Percentiles rank a stretch among this genome's conserved stretches.
These are phyloP conservation scores for Pristionchus arcanus DNA, from an alignment of 2,888 invertebrate genomes.

Conservation along the genomic window DNA sequence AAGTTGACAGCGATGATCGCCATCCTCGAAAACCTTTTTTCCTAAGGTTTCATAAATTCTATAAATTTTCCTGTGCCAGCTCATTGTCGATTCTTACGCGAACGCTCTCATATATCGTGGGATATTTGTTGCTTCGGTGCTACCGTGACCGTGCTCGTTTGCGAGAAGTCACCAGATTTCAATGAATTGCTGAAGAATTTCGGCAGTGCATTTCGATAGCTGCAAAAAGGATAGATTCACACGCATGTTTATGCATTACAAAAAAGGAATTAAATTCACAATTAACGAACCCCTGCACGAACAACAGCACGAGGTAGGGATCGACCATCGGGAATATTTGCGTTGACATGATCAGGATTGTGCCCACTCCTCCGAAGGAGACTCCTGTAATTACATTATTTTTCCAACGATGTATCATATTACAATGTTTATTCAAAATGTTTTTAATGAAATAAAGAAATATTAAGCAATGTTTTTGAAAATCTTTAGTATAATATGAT, in stretches of 20 bases:
- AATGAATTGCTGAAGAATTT: background rate
- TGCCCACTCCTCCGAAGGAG: background rate
- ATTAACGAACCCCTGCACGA: background rate
- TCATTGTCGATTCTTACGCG: no score
- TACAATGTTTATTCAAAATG: no score
- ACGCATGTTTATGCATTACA: no score
- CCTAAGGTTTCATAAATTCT: no score
- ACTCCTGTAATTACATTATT: no score
- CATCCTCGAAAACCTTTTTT: no score
- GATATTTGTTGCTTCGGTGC: background rate
- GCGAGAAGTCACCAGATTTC: background rate
- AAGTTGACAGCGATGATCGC: no score
- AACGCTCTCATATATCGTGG: no score
- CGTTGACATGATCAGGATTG: background rate
- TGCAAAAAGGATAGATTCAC: background rate
- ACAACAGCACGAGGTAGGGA: background rate
- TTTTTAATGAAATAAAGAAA: no score
- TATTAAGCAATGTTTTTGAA: no score
- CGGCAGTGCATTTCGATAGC: background rate
- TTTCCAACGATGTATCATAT: no score
- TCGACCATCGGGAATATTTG: conserved; percentile 17
- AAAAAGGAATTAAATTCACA: background rate
- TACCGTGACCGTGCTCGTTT: background rate
- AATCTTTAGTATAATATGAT: background rate
- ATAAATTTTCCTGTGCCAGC: no score